Conservation (phyloP, 2,113 vertebrate species). For the Lophochroa leadbeateri region DNA sequence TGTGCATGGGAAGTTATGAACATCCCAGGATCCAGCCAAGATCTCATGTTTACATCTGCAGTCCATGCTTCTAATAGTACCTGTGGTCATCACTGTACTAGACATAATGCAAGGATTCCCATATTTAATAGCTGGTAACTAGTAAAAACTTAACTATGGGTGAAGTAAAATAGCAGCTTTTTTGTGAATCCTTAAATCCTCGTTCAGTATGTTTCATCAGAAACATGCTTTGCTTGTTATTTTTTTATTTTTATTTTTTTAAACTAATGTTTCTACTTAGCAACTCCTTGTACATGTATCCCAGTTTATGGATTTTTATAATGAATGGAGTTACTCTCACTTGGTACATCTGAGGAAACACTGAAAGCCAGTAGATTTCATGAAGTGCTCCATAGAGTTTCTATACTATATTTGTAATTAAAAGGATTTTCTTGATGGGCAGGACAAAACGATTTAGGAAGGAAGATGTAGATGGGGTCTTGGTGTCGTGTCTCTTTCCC, state of each 20-base stretch:
- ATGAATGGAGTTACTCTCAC: constrained; percentile 1
- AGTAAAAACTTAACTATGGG: not conserved
- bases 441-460: not conserved
- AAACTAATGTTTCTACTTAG: not conserved
- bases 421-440: not conserved
- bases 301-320: not conserved
- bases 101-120: not conserved
- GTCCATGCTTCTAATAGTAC: not conserved
- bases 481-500: not conserved
- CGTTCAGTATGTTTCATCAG: not conserved
- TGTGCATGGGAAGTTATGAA: not conserved
- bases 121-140: not conserved
- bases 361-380: not conserved
- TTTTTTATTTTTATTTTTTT: not conserved
- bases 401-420: not conserved
- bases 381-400: not conserved
- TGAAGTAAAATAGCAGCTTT: not conserved
- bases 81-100: not conserved
- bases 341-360: not conserved
- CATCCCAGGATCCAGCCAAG: not conserved
- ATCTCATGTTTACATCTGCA: not conserved
- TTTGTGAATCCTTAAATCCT: not conserved
- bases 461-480: not conserved
- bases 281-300: not conserved
- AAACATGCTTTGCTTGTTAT: not conserved